Evolutionary conservation across 2,888 invertebrate species (phyloP).

Genomic region (Lasioglossum morio): DNA sequence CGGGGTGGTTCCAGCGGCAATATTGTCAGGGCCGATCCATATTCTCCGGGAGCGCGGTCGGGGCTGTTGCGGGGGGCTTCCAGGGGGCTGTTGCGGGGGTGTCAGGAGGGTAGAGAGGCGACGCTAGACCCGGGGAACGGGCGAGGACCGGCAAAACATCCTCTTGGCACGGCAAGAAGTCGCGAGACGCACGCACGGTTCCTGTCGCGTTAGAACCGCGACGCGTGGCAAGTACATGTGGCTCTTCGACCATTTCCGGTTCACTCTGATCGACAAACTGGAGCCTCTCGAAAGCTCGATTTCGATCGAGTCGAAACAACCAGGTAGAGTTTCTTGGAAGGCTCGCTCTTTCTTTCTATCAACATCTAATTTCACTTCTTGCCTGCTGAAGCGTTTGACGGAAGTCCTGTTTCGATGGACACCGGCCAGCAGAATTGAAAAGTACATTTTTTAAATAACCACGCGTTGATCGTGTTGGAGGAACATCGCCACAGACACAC

Average conservation of each 20-base stretch:
- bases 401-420: too few species aligned
- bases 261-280: background rate
- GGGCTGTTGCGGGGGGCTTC: conserved; percentile 3
- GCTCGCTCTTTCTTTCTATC: too few species aligned
- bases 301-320: too few species aligned
- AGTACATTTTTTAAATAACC: too few species aligned
- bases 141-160: conserved; percentile 67
- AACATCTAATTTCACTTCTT: too few species aligned
- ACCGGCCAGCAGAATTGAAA: too few species aligned
- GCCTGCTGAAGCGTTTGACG: too few species aligned
- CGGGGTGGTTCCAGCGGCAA: conserved; percentile 81
- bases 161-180: conserved; percentile 69
- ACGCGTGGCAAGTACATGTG: conserved; percentile 13
- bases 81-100: background rate
- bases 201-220: conserved; percentile 64
- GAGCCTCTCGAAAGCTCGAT: background rate
- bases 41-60: conserved; percentile 72
- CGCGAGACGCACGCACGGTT: conserved; percentile 69
- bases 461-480: too few species aligned
- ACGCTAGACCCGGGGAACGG: conserved; percentile 14
- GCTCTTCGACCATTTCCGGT: background rate
- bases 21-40: conserved; percentile 84
- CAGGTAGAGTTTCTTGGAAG: too few species aligned
- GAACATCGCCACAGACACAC: too few species aligned
- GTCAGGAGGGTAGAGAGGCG: conserved; percentile 23